Base-by-base conservation (phyloP, 2,797 vertebrate genomes). In the Chelonia mydas region DNA sequence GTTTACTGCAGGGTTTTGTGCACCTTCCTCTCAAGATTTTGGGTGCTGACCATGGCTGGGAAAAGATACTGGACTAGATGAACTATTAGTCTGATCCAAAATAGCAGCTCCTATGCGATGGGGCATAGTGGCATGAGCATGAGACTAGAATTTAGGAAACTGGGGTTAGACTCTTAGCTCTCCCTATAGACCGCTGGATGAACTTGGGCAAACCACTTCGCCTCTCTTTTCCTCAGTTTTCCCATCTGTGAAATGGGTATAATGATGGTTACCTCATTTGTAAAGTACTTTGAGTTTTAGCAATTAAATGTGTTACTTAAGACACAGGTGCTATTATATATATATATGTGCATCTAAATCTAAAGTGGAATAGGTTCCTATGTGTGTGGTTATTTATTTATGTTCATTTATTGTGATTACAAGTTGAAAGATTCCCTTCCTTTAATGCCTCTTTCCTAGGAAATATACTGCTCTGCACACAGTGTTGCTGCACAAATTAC, bases 401-500 rank as follows among this genome's bases (percentile, higher is more conserved):
- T 49, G 45, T 74, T 41, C 61, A 28, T 80, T 93, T 86, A 68
- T 82, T 84, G 84, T 74, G 88, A 80, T 19, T 5, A 16, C 47
- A 50, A 41, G 53, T 79, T 78, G 65, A 45, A 85, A 92, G 84
- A 31, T 87, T 68, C 54, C 83, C 12, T 57, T 68, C 28, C 80
- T 50, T 41, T 49, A 37, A 37, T 45, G 57, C 5, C 28, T 68
- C 21, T 86, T 65, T 12, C n/a, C 59, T 80, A 51, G 77, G 86
- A 74, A 92, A 65, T 11, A 47, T 76, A 92, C 31, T 57, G 77
- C 4, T 0, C 10, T 80, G 87, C 72, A 92, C 10, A 0, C 77
- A 91, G 41, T 19, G 49, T 27, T 83, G 89, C 88, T 54, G 84
- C 68, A 93, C 84, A 89, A 79, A 95, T 86, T 84, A 33, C 16